Evolutionary conservation across 2,888 invertebrate genomes (phyloP).

Genomic region (Plagodis dolabraria): DNA sequence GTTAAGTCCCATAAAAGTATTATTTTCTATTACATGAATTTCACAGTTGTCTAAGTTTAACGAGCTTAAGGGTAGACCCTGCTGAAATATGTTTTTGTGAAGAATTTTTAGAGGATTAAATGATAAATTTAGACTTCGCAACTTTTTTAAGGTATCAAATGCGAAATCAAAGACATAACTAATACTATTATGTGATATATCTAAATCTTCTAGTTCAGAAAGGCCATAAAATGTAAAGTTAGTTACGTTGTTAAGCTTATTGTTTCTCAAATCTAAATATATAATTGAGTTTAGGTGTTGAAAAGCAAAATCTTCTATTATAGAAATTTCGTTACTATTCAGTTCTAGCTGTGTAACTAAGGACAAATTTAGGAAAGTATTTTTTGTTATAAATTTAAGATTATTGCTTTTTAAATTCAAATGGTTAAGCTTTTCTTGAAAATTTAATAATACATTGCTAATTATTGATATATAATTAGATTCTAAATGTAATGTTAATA

Average conservation of each 20-base stretch:
- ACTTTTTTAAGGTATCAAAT: conserved; percentile 90
- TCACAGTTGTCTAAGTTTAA: conserved; percentile 91
- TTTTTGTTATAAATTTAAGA: conserved; percentile 88
- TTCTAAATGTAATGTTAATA: conserved; percentile 91
- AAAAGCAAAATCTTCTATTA: conserved; percentile 93
- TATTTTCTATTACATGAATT: conserved; percentile 89
- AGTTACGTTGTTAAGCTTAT: conserved; percentile 88
- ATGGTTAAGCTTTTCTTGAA: conserved; percentile 92
- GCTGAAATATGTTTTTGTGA: conserved; percentile 90
- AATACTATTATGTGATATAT: conserved; percentile 89
- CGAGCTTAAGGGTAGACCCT: conserved; percentile 89
- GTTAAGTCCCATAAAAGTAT: conserved; percentile 90
- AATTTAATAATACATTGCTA: conserved; percentile 90
- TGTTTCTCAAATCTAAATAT: conserved; percentile 91
- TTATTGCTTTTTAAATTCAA: conserved; percentile 93
- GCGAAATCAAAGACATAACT: conserved; percentile 89
- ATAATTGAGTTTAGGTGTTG: conserved; percentile 90
- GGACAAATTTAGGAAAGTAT: conserved; percentile 90
- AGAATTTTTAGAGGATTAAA: conserved; percentile 90
- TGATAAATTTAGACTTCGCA: conserved; percentile 91
- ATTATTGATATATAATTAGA: conserved; percentile 90
- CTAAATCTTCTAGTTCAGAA: conserved; percentile 91
- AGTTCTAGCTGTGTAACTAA: conserved; percentile 90
- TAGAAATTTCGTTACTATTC: conserved; percentile 91
- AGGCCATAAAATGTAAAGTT: conserved; percentile 90